Conservation (phyloP, 1,140 invertebrate species). For the Parapsyche elsis region DNA sequence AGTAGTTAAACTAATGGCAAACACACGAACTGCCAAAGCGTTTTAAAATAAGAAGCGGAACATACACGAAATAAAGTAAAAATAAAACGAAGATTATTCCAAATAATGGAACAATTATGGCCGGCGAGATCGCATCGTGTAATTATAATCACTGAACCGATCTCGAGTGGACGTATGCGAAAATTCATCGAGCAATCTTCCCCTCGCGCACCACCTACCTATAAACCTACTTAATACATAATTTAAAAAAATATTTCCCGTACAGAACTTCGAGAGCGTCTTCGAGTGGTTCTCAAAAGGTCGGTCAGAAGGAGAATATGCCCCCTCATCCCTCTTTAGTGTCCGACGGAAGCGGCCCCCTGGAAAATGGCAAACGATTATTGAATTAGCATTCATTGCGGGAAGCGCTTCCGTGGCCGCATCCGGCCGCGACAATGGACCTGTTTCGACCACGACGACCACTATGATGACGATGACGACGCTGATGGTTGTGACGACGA, state of each 20-base stretch:
- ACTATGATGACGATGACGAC: background rate
- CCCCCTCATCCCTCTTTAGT: no score
- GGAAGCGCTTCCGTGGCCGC: constrained; percentile 39
- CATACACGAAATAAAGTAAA: no score
- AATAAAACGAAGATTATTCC: no score
- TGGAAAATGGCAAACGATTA: constrained; percentile 42
- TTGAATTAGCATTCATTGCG: constrained; percentile 48
- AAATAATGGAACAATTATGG: background rate
- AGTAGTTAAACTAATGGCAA: no score
- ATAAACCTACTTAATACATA: no score
- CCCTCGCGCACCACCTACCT: background rate
- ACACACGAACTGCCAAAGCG: no score
- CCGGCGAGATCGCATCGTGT: background rate
- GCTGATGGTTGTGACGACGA: background rate
- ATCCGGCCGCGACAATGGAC: constrained; percentile 47
- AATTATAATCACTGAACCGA: background rate
- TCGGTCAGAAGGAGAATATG: background rate
- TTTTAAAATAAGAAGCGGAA: no score
- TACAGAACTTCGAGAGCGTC: background rate
- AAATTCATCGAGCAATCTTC: background rate
- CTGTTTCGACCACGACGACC: background rate
- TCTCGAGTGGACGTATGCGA: background rate
- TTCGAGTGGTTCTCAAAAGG: background rate
- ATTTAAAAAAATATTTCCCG: no score
- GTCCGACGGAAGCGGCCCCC: background rate